Evolutionary conservation across 2,888 invertebrate genomes (phyloP).

Genomic region (Cephus spinipes): DNA sequence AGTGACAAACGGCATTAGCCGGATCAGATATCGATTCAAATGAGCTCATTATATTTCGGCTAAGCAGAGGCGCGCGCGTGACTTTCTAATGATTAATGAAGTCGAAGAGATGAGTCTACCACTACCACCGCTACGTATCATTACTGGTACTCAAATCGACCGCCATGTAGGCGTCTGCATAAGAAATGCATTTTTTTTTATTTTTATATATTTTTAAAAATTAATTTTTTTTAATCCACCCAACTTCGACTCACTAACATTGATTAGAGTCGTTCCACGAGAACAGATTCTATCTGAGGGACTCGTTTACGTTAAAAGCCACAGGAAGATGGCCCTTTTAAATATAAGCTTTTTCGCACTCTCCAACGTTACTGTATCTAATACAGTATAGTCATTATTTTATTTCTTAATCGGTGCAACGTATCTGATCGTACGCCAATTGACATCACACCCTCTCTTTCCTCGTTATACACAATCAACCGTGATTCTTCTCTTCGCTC

Average conservation of each 20-base stretch:
- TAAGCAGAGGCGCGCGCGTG: conserved; percentile 40
- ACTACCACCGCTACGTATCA: background rate
- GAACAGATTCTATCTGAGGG: no score
- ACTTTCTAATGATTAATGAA: conserved; percentile 45
- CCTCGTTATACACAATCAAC: background rate
- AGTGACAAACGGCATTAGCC: conserved; percentile 51
- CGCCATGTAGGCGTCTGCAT: background rate
- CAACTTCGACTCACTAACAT: background rate
- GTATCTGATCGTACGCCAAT: background rate
- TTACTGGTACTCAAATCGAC: background rate
- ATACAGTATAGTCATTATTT: background rate
- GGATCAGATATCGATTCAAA: conserved; percentile 59
- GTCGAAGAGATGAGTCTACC: conserved; percentile 15
- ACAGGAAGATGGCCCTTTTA: no score
- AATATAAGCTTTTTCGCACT: background rate
- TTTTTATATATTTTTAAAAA: background rate
- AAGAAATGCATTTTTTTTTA: background rate
- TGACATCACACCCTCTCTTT: background rate
- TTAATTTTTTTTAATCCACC: background rate
- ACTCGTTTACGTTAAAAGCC: no score
- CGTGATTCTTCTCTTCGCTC: background rate
- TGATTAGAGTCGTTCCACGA: no score
- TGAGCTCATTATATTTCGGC: conserved; percentile 60
- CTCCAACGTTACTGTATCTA: no score
- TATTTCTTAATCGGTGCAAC: background rate